Conservation (phyloP, 2,797 vertebrate genomes). For the Pygocentrus nattereri region DNA sequence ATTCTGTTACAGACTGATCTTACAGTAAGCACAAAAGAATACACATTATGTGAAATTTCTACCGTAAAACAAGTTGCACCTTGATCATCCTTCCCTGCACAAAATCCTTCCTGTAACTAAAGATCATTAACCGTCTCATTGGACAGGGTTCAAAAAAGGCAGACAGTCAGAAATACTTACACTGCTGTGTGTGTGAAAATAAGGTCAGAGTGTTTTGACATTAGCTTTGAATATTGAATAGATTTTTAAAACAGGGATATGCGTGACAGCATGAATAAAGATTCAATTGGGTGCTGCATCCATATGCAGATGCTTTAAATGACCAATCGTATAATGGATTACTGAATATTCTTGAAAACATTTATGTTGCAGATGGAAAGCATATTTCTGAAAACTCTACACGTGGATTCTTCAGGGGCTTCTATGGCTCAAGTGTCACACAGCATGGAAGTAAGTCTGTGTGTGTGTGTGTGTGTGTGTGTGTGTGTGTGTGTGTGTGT, state of each 20-base stretch:
- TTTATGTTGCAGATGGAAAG: slow-evolving; percentile 46
- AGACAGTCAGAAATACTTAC: background rate
- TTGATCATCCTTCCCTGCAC: background rate
- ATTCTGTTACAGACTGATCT: background rate
- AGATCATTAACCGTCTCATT: background rate
- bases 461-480: slow-evolving; percentile 13
- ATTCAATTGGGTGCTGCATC: background rate
- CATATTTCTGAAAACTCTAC: slow-evolving; percentile 24
- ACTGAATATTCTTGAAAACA: background rate
- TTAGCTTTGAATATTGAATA: background rate
- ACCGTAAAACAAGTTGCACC: background rate
- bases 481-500: background rate
- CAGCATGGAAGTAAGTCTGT: slow-evolving; percentile 33
- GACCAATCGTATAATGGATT: background rate
- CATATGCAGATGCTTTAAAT: background rate
- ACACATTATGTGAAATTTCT: background rate
- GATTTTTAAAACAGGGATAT: background rate
- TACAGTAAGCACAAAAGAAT: background rate
- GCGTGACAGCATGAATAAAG: no score
- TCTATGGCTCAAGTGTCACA: background rate
- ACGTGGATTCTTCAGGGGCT: background rate
- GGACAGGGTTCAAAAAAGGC: background rate
- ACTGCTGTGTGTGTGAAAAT: background rate
- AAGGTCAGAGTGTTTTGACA: background rate
- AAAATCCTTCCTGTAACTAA: slow-evolving; percentile 12